Percentiles rank a stretch among this genome's conserved stretches.
Evolutionary conservation across 1,140 invertebrate genomes (phyloP).

Genomic region (Eciton burchellii): DNA sequence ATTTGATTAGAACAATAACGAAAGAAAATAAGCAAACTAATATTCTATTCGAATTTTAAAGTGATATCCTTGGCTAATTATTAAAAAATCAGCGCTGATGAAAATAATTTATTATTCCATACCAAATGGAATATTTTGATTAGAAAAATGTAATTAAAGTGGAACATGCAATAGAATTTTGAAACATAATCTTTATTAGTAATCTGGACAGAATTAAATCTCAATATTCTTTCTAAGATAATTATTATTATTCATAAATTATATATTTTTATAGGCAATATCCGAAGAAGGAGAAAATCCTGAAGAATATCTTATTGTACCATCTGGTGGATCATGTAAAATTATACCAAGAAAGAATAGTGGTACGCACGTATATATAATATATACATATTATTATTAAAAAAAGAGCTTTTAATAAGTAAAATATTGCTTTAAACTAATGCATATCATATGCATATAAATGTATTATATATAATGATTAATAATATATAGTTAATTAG

Average conservation of each 20-base stretch:
- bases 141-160: background rate
- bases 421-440: too few species aligned
- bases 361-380: conserved; percentile 77
- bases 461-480: background rate
- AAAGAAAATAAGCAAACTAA: too few species aligned
- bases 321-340: conserved; percentile 75
- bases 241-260: background rate
- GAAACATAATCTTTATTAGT: background rate
- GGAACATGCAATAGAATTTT: background rate
- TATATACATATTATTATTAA: conserved; percentile 39
- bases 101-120: background rate
- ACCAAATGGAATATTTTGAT: background rate
- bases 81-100: background rate
- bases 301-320: conserved; percentile 90
- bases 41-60: too few species aligned
- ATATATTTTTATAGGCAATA: conserved; percentile 88
- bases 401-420: conserved; percentile 25
- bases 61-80: background rate
- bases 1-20: too few species aligned
- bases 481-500: background rate
- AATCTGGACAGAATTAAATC: background rate
- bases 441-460: background rate
- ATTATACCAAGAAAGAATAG: conserved; percentile 78
- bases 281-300: conserved; percentile 93
- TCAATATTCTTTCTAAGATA: background rate